Evolutionary conservation across 2,888 invertebrate species (phyloP).

Genomic region (Phania funesta): DNA sequence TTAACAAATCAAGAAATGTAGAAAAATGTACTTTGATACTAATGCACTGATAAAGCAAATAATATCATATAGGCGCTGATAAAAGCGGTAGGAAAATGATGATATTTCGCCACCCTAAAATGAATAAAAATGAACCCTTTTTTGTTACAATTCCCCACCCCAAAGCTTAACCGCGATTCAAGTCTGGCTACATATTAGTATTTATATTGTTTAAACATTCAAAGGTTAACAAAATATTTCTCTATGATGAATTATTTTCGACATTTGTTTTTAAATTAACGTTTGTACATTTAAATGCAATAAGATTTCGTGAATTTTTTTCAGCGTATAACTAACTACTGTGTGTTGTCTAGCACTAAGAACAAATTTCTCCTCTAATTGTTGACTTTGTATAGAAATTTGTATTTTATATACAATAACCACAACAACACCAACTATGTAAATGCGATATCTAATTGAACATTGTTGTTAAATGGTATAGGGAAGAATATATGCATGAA

Average conservation of each 20-base stretch:
- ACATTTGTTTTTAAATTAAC: slow-evolving; percentile 23
- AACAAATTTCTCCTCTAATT: slow-evolving; percentile 10
- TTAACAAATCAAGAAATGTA: no score
- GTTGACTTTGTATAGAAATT: slow-evolving; percentile 8
- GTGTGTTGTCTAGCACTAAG: background rate
- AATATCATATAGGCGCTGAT: no score
- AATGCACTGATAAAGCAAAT: no score
- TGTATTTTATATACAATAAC: background rate
- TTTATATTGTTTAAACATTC: background rate
- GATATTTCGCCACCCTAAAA: no score
- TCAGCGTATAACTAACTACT: slow-evolving; percentile 5
- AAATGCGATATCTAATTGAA: slow-evolving; percentile 25
- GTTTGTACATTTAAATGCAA: slow-evolving; percentile 19
- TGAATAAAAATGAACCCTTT: no score
- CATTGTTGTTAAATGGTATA: background rate
- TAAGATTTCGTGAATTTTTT: slow-evolving; percentile 12
- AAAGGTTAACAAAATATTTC: background rate
- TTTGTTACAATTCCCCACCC: no score
- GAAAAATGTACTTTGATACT: no score
- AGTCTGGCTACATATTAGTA: no score
- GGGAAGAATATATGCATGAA: background rate
- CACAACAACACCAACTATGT: background rate
- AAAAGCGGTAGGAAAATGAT: no score
- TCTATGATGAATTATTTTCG: background rate
- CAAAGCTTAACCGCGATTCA: no score